Conservation (phyloP, 2,113 vertebrate species). For the Callaeas wilsoni region DNA sequence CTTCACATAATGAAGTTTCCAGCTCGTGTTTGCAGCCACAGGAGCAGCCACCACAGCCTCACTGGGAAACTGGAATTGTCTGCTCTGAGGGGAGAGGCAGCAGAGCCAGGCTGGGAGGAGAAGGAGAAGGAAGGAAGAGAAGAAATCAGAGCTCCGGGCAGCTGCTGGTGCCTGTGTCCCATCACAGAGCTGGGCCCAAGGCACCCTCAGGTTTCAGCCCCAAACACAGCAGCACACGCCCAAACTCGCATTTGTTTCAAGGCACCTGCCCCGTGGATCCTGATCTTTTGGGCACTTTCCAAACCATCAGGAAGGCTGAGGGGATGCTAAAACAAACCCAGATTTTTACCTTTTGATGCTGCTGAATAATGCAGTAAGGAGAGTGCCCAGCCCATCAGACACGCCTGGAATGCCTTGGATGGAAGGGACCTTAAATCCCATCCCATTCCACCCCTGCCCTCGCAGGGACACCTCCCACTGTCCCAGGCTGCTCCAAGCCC, state of each 20-base stretch:
- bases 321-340: background rate
- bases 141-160: background rate
- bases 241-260: background rate
- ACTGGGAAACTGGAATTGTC: background rate
- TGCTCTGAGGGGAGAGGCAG: background rate
- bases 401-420: background rate
- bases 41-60: background rate
- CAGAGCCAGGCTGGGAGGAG: background rate
- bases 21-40: background rate
- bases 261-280: background rate
- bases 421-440: background rate
- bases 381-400: background rate
- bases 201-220: background rate
- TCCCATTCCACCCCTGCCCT: fast-evolving
- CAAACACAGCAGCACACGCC: background rate
- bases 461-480: background rate
- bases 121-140: background rate
- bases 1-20: background rate
- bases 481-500: background rate
- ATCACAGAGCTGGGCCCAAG: fast-evolving
- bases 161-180: background rate
- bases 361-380: background rate
- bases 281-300: background rate
- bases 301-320: background rate
- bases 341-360: background rate